A percentile compares a stretch with the other conserved stretches of the same genome.
Evolutionary conservation across 2,113 vertebrate genomes (phyloP).

Genomic region (Lamprotornis superbus): DNA sequence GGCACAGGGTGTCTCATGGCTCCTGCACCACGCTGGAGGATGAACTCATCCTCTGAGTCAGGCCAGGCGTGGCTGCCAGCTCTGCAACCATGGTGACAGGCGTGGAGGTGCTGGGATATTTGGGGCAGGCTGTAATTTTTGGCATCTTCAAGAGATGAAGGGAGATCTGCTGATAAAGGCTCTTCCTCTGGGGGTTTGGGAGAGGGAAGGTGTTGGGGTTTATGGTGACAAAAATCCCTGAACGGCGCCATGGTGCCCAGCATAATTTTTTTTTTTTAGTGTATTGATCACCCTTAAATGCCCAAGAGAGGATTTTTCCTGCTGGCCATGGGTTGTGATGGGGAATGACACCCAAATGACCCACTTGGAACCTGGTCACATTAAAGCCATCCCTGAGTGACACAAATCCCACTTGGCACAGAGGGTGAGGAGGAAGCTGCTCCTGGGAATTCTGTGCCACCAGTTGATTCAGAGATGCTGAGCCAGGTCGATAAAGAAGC

Average conservation of each 20-base stretch:
- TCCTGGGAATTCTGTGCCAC: neutral
- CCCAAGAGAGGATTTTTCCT: neutral
- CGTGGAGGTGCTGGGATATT: conserved; percentile 5
- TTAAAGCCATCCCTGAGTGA: neutral
- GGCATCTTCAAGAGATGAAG: neutral
- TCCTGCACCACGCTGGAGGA: neutral
- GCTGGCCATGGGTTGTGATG: fast-evolving
- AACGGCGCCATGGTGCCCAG: fast-evolving
- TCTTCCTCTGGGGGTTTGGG: neutral
- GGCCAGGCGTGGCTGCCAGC: neutral
- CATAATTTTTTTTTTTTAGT: fast-evolving
- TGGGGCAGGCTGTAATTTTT: neutral
- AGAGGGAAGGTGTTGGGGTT: neutral
- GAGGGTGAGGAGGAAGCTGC: neutral
- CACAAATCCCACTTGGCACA: fast-evolving
- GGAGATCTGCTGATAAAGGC: neutral
- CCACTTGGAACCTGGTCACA: fast-evolving
- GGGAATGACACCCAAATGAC: neutral
- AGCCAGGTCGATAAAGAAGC: neutral
- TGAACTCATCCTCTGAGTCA: conserved; percentile 49
- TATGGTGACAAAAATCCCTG: neutral
- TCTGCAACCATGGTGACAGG: conserved; percentile 23
- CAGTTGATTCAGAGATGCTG: neutral
- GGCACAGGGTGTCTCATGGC: neutral
- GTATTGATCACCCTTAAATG: neutral